These are phyloP conservation scores for Gerris buenoi DNA, from an alignment of 1,140 invertebrate species.

Conservation along the genomic window DNA sequence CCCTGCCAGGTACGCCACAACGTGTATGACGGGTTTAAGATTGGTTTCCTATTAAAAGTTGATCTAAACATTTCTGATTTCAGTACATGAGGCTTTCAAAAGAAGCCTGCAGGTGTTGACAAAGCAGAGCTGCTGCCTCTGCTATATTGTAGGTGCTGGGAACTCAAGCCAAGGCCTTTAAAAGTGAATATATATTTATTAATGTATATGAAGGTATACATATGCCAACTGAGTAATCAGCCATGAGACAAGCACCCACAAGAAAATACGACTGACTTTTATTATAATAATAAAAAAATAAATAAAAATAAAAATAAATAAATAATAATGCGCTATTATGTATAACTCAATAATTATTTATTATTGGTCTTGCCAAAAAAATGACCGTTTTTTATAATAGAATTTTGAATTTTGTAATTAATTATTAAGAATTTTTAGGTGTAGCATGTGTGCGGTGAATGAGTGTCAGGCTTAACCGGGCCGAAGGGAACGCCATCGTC, in stretches of 20 bases:
- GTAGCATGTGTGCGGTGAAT: slow-evolving; percentile 19
- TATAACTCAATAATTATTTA: slow-evolving; percentile 24
- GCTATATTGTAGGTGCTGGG: background rate
- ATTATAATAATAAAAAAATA: slow-evolving; percentile 16
- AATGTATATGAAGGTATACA: background rate
- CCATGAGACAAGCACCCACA: slow-evolving; percentile 7
- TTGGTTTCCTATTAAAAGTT: too few species aligned
- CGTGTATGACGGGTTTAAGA: too few species aligned
- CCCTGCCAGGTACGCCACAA: too few species aligned
- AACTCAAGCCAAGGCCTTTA: background rate
- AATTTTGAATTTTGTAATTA: slow-evolving; percentile 22
- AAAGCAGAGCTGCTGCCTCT: background rate
- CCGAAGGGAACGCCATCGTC: background rate
- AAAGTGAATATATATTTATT: background rate
- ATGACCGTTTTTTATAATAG: slow-evolving; percentile 23
- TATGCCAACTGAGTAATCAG: slow-evolving; percentile 4
- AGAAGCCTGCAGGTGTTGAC: background rate
- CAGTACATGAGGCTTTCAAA: slow-evolving; percentile 15
- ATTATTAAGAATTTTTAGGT: slow-evolving; percentile 18
- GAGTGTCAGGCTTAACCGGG: slow-evolving; percentile 11
- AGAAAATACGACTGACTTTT: slow-evolving; percentile 22
- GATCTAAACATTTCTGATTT: too few species aligned
- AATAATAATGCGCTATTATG: slow-evolving; percentile 20
- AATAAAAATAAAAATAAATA: too few species aligned
- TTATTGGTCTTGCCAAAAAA: slow-evolving; percentile 24